Evolutionary conservation across 2,113 vertebrate species (phyloP).

Genomic region (Baryphthengus martii): DNA sequence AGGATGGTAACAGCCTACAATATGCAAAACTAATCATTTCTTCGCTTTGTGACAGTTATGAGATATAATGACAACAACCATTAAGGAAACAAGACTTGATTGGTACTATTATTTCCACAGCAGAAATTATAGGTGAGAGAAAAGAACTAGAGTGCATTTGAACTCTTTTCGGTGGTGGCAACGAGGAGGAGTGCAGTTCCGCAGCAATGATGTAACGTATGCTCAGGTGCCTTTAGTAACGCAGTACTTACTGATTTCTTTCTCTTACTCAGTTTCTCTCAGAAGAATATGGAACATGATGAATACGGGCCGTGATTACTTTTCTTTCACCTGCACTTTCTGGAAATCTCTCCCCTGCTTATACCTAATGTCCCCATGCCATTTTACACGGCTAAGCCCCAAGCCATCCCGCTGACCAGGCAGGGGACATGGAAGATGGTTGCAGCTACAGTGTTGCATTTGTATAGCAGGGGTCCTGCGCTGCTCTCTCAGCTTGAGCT

Average conservation of each 20-base stretch:
- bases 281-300: background rate
- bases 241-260: background rate
- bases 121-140: background rate
- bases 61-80: background rate
- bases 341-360: background rate
- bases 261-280: background rate
- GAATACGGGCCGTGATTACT: background rate
- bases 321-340: background rate
- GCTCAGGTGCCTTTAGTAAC: background rate
- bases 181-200: background rate
- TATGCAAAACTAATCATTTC: constrained; percentile 29
- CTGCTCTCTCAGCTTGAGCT: background rate
- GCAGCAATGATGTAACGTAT: too few species aligned
- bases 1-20: constrained; percentile 1
- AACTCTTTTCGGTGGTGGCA: background rate
- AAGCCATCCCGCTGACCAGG: too few species aligned
- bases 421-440: background rate
- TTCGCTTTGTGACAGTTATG: background rate
- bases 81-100: background rate
- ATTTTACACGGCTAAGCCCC: background rate
- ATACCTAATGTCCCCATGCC: background rate
- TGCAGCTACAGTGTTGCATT: rapidly evolving
- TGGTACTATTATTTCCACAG: background rate
- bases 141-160: background rate
- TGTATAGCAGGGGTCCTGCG: rapidly evolving